Conservation (phyloP, 2,888 invertebrate genomes). For the Eupsilia transversa region DNA sequence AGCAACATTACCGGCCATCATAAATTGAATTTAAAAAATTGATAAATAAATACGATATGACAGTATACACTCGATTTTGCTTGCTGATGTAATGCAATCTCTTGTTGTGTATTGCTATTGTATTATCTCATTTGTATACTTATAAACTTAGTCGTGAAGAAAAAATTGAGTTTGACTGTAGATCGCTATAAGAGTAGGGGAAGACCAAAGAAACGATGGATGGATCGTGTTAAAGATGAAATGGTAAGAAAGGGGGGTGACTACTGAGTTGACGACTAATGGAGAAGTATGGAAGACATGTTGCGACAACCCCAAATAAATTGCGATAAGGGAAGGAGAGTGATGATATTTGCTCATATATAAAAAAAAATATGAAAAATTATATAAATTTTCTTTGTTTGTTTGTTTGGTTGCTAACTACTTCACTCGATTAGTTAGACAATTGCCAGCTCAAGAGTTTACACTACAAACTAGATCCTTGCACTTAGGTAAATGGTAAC, state of each 20-base stretch:
- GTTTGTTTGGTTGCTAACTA: neutral
- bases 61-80: neutral
- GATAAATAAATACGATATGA: neutral
- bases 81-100: neutral
- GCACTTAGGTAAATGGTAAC: neutral
- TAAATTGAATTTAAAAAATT: neutral
- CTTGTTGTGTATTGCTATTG: neutral
- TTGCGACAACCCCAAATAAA: neutral
- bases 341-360: neutral
- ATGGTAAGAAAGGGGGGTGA: no score
- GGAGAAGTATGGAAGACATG: no score
- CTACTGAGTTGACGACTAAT: neutral
- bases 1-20: neutral
- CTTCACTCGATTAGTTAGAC: slow-evolving; percentile 17
- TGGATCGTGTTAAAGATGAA: neutral
- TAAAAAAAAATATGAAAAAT: no score
- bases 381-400: no score
- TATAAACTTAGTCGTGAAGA: neutral
- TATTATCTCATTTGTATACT: neutral
- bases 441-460: slow-evolving; percentile 13
- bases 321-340: neutral
- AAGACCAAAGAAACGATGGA: neutral
- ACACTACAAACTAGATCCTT: slow-evolving; percentile 25
- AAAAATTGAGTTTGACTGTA: neutral
- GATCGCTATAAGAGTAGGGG: neutral